These are phyloP conservation scores for Manis pentadactyla DNA, from an alignment of 2,797 vertebrate species.

Conservation along the genomic window DNA sequence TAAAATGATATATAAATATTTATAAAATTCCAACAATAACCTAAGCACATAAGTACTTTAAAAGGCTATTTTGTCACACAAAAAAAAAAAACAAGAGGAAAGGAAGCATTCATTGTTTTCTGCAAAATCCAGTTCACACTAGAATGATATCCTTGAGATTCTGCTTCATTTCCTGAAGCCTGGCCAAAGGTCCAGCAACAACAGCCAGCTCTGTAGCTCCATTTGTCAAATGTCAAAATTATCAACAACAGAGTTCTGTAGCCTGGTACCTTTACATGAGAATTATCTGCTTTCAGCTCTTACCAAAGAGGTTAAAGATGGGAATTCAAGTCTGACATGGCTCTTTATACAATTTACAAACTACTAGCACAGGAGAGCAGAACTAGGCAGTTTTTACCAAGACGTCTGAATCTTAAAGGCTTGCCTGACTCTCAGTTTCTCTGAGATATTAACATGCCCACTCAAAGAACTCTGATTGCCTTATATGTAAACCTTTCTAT, in stretches of 20 bases:
- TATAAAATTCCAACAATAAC: conserved; percentile 41
- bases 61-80: not conserved
- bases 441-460: not conserved
- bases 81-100: not conserved
- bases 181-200: not conserved
- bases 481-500: not conserved
- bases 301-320: not conserved
- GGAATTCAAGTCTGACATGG: not conserved
- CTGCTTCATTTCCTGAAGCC: not conserved
- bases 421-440: not conserved
- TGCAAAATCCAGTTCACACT: not conserved
- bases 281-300: not conserved
- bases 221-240: not conserved
- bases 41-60: not conserved
- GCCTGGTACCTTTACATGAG: not conserved
- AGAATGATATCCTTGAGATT: not conserved
- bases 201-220: not conserved
- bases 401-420: not conserved
- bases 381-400: not conserved
- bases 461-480: not conserved
- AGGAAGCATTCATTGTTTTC: not conserved
- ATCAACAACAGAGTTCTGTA: not conserved
- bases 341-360: not conserved
- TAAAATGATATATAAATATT: not conserved
- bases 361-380: not conserved